Percentiles rank a stretch among this genome's conserved stretches.
Evolutionary conservation across 2,113 vertebrate genomes (phyloP).

Genomic region (Microtus montanus): DNA sequence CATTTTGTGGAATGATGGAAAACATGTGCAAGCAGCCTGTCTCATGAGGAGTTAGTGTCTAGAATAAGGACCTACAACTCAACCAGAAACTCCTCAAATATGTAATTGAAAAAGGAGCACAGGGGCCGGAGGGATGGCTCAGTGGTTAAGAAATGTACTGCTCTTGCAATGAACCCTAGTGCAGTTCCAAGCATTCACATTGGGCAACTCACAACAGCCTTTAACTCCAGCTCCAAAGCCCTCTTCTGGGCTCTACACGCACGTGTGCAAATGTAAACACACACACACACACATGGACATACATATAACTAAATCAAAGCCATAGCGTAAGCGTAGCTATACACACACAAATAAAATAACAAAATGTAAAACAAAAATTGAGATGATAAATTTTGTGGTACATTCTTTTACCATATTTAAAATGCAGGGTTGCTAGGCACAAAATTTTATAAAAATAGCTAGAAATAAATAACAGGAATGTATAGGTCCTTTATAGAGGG

Average conservation of each 20-base stretch:
- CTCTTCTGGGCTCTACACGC: not conserved
- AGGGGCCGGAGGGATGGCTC: not conserved
- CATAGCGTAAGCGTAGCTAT: not conserved
- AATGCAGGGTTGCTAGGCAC: not conserved
- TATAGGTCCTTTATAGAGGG: conserved; percentile 15
- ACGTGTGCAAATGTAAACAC: not conserved
- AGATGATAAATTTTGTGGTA: not conserved
- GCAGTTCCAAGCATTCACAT: not conserved
- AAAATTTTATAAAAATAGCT: conserved; percentile 8
- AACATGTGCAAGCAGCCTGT: not conserved
- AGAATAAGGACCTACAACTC: not conserved
- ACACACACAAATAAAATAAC: not conserved
- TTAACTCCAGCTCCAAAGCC: not conserved
- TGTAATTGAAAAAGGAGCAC: not conserved
- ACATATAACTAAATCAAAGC: not conserved
- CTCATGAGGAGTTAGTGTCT: not conserved
- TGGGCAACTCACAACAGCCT: not conserved
- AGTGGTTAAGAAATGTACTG: not conserved
- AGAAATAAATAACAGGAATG: not conserved
- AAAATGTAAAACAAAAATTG: not conserved
- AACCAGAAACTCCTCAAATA: not conserved
- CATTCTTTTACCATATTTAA: not conserved
- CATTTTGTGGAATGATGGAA: not conserved
- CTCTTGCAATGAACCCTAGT: not conserved
- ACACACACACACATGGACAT: not conserved